A percentile compares a stretch with the other conserved stretches of the same genome.
phyloP scores from a whole-genome alignment of 2,113 vertebrate species.

The Edolisoma coerulescens region DNA sequence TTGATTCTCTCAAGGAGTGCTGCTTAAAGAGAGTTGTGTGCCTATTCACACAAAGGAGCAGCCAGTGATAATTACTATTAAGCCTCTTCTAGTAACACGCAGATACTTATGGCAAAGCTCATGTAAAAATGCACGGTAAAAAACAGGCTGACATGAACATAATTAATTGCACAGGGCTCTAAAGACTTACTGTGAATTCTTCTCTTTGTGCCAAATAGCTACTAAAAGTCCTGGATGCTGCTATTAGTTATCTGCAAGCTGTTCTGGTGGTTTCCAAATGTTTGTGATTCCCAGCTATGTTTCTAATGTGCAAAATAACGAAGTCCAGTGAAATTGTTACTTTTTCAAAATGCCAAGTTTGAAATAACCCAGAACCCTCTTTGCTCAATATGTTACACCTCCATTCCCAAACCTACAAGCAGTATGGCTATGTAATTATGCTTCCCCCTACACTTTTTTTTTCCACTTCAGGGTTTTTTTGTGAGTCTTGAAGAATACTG shows the following conservation, averaged over 20 bases:
- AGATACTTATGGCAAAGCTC: background rate
- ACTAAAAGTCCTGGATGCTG: background rate
- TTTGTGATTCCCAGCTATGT: background rate
- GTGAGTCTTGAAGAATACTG: background rate
- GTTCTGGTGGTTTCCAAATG: background rate
- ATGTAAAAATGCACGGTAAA: background rate
- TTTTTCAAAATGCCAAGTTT: background rate
- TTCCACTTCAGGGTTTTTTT: fast-evolving
- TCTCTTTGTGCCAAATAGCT: background rate
- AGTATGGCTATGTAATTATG: background rate
- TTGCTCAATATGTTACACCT: background rate
- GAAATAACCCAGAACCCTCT: background rate
- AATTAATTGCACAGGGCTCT: background rate
- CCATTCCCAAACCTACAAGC: background rate
- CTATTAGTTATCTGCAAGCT: background rate
- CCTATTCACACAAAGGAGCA: background rate
- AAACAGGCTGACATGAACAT: background rate
- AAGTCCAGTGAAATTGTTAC: background rate
- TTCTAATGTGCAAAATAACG: background rate
- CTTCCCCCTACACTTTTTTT: background rate
- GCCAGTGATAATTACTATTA: background rate
- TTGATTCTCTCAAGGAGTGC: background rate
- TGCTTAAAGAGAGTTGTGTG: background rate
- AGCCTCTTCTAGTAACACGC: background rate
- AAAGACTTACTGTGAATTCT: background rate